A percentile compares a stretch with the other conserved stretches of the same genome.
phyloP scores from a whole-genome alignment of 1,140 invertebrate genomes.

The Dendrolimus kikuchii region DNA sequence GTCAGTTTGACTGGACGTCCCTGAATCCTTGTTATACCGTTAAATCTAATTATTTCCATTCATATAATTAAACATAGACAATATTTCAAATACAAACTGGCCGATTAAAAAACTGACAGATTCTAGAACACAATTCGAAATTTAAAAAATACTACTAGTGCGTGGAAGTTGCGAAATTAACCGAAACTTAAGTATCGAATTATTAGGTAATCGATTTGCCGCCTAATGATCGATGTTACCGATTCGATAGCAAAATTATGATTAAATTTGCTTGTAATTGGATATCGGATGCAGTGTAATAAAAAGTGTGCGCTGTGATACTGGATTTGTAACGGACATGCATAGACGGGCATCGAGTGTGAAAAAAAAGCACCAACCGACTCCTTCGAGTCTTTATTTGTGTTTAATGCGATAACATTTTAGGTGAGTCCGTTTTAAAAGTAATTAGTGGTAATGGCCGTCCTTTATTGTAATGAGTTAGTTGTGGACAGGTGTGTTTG shows the following conservation, averaged over 20 bases:
- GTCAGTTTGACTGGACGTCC: too few relatives aligned
- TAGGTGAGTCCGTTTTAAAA: constrained; percentile 52
- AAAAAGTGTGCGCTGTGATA: constrained; percentile 30
- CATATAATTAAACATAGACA: too few relatives aligned
- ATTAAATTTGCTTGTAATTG: constrained; percentile 18
- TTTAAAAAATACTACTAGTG: too few relatives aligned
- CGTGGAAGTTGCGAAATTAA: too few relatives aligned
- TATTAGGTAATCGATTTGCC: too few relatives aligned
- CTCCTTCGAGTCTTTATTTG: constrained; percentile 43
- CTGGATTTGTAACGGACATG: constrained; percentile 54
- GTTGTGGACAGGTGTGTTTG: constrained; percentile 25
- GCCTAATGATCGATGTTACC: constrained; percentile 31
- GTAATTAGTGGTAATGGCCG: constrained; percentile 40
- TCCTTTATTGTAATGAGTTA: constrained; percentile 31
- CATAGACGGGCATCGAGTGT: constrained; percentile 56
- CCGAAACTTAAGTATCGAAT: too few relatives aligned
- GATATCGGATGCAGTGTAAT: constrained; percentile 55
- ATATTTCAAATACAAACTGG: too few relatives aligned
- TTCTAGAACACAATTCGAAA: constrained; percentile 1
- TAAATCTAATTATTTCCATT: too few relatives aligned
- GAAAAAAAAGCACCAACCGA: constrained; percentile 62
- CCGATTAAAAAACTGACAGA: too few relatives aligned
- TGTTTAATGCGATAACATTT: constrained; percentile 66
- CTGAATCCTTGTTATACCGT: too few relatives aligned
- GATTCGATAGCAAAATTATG: constrained; percentile 38